Evolutionary conservation across 1,140 invertebrate species (phyloP), one percentile per base, ranked within the genome.

Genomic region (Lordiphosa stackelbergi): DNA sequence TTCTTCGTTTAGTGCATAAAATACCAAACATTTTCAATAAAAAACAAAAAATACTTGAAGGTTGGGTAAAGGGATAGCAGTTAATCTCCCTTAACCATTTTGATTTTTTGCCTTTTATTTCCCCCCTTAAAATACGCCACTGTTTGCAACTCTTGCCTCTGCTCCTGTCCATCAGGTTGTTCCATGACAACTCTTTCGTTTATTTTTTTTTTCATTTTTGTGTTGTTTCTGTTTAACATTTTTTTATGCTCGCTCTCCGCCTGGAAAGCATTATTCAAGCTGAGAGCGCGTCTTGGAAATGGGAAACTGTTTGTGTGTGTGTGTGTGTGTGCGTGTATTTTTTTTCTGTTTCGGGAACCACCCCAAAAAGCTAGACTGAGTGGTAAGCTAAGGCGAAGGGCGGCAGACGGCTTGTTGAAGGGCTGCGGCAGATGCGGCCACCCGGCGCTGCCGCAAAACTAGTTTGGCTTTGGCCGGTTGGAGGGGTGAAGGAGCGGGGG

Each of bases 381-480:
- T 36, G 16, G 42, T 66, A 53, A 45, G 38, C 31, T 11, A 22
- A 6, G 49, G 49, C 13, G 38, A 34, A 24, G 19, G 31, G 38
- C 28, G 55, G 57, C 47, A 28, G 24, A 11, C 22, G 47, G 12
- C n/a, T 42, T 58, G 61, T 46, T 60, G 34, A 13, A 68, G 51
- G 48, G 71, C 57, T 63, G 66, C 56, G 53, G 61, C 55, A 55
- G 73, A 64, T 64, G 73, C 73, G 41, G 70, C 71, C 69, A 69
- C 49, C 57, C 53, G 55, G 63, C 62, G 56, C 57, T 70, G 66
- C 66, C 66, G 40, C 75, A 81, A 81, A 81, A 81, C 75, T 81
- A 81, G 75, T 81, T 81, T 81, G 72, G 75, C 77, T 81, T 79
- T 79, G 66, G 74, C 60, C 81, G 24, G 28, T 70, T 74, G 71